Evolutionary conservation across 2,888 invertebrate genomes (phyloP).

Genomic region (Melieria omissa): DNA sequence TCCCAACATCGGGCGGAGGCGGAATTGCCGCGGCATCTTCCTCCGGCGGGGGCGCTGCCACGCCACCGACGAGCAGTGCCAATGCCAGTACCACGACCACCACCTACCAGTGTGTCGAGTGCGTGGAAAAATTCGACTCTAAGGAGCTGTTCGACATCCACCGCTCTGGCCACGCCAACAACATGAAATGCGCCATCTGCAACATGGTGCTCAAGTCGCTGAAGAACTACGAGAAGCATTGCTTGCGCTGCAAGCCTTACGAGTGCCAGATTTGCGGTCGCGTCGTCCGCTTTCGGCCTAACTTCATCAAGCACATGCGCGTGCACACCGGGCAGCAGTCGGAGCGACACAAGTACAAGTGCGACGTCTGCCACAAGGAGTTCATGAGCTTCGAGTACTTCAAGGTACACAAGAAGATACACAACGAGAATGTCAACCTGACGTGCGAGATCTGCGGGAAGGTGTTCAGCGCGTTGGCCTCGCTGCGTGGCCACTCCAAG

Average conservation of each 20-base stretch:
- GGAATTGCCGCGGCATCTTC: constrained; percentile 13
- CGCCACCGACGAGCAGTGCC: constrained; percentile 29
- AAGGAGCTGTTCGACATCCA: constrained; percentile 65
- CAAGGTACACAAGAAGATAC: constrained; percentile 71
- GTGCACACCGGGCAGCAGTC: constrained; percentile 66
- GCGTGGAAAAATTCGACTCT: constrained; percentile 64
- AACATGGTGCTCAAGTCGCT: constrained; percentile 66
- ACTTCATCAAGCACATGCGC: constrained; percentile 67
- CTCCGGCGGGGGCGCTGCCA: constrained; percentile 29
- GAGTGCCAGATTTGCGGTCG: constrained; percentile 66
- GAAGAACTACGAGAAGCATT: constrained; percentile 67
- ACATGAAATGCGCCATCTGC: constrained; percentile 67
- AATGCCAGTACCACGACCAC: constrained; percentile 44
- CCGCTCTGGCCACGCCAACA: constrained; percentile 65
- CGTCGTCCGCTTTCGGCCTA: constrained; percentile 66
- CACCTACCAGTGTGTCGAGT: constrained; percentile 62
- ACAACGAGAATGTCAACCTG: constrained; percentile 70
- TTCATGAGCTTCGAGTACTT: constrained; percentile 71
- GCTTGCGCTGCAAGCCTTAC: constrained; percentile 66
- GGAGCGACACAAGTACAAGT: constrained; percentile 69
- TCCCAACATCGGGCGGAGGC: constrained; percentile 19
- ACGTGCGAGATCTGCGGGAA: constrained; percentile 70
- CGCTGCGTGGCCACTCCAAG: constrained; percentile 65
- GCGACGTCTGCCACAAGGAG: constrained; percentile 70
- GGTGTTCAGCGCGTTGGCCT: constrained; percentile 67